These are phyloP conservation scores for Synanceia verrucosa DNA, from an alignment of 2,797 vertebrate species.

Conservation along the genomic window DNA sequence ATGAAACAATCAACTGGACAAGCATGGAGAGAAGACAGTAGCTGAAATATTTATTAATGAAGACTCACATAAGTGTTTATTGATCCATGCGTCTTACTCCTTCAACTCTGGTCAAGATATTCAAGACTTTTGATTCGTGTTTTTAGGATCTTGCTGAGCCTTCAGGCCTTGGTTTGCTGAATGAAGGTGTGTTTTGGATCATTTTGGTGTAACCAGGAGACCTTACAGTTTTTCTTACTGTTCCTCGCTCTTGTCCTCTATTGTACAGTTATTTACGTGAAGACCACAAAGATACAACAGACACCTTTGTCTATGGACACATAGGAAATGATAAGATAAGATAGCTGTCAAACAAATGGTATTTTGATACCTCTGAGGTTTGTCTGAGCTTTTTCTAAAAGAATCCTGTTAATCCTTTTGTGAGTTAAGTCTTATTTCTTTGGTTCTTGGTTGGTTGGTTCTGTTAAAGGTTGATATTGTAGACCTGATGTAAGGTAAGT, in stretches of 20 bases:
- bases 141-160: background rate
- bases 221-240: background rate
- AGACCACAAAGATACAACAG: background rate
- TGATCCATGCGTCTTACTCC: background rate
- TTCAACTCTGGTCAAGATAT: background rate
- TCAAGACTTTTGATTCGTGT: background rate
- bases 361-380: too few relatives aligned
- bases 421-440: too few relatives aligned
- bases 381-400: too few relatives aligned
- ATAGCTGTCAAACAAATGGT: too few relatives aligned
- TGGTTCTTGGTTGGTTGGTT: too few relatives aligned
- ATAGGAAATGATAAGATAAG: background rate
- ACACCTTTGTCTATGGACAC: background rate
- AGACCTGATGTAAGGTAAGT: too few relatives aligned
- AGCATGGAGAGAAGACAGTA: background rate
- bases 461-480: too few relatives aligned
- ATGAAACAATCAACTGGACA: background rate
- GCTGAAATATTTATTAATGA: conserved; percentile 14
- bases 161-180: too few relatives aligned
- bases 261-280: background rate
- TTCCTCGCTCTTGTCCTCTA: background rate
- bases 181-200: too few relatives aligned
- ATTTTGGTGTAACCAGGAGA: background rate
- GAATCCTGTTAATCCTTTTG: too few relatives aligned
- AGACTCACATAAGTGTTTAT: conserved; percentile 11